phyloP scores from a whole-genome alignment of 2,113 vertebrate species.

The Sylvietta virens region DNA sequence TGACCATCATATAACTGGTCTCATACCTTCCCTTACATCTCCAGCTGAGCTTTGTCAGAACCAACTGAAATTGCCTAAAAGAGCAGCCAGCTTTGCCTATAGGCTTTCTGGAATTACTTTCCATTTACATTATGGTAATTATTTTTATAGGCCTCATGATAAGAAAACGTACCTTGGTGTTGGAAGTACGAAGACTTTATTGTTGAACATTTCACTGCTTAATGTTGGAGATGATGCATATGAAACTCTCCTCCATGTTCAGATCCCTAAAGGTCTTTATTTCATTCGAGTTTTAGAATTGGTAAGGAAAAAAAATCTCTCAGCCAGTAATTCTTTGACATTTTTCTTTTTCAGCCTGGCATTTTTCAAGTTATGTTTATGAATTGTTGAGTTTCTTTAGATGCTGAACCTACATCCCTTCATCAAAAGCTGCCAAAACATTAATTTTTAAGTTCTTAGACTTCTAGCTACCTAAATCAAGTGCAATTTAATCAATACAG shows the following conservation, averaged over 20 bases:
- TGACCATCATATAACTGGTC: not conserved
- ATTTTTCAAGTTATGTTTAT: not conserved
- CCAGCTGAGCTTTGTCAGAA: not conserved
- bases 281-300: constrained; percentile 84
- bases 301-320: constrained; percentile 69
- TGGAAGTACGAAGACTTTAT: constrained; percentile 80
- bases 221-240: constrained; percentile 91
- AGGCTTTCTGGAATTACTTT: not conserved
- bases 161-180: constrained; percentile 81
- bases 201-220: constrained; percentile 78
- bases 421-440: not conserved
- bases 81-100: not conserved
- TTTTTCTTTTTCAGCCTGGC: not conserved
- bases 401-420: not conserved
- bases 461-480: not conserved
- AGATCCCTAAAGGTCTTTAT: constrained; percentile 82
- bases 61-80: not conserved
- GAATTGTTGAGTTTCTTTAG: not conserved
- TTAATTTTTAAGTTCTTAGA: not conserved
- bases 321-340: not conserved
- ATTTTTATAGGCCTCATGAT: constrained; percentile 73
- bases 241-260: constrained; percentile 78
- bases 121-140: not conserved
- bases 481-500: not conserved
- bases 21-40: not conserved